Conservation (phyloP, 2,797 vertebrate species). For the Arnoldichthys spilopterus region DNA sequence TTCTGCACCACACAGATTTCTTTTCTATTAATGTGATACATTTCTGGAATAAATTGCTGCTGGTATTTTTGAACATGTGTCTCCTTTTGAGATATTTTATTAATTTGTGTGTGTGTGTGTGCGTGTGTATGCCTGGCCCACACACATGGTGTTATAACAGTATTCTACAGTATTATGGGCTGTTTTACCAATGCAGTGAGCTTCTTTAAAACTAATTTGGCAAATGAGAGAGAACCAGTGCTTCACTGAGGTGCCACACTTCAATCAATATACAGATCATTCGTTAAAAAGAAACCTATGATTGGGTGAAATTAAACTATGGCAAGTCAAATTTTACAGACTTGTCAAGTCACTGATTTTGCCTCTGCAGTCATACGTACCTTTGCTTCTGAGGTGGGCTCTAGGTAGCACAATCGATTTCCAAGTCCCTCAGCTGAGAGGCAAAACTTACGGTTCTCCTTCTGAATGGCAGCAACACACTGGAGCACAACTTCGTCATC, state of each 20-base stretch:
- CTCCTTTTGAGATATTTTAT: not conserved
- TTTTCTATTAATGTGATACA: slow-evolving; percentile 44
- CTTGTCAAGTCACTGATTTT: not conserved
- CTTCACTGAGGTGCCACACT: too few relatives aligned
- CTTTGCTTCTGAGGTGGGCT: slow-evolving; percentile 98
- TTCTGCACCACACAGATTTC: slow-evolving; percentile 39
- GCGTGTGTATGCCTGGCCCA: too few relatives aligned
- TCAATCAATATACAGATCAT: too few relatives aligned
- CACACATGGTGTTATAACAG: too few relatives aligned
- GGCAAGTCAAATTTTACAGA: not conserved
- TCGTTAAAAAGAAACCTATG: not conserved
- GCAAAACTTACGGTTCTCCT: slow-evolving; percentile 98
- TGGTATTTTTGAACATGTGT: slow-evolving; percentile 11
- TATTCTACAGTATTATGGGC: too few relatives aligned
- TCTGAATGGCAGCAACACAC: slow-evolving; percentile 88
- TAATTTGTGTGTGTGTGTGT: too few relatives aligned
- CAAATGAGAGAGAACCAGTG: not conserved
- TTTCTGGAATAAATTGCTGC: slow-evolving; percentile 13
- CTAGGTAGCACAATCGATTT: slow-evolving; percentile 95
- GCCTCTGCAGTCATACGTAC: slow-evolving; percentile 72
- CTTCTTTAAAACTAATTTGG: too few relatives aligned
- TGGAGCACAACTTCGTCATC: slow-evolving; percentile 99
- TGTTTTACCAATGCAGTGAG: too few relatives aligned
- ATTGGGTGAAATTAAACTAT: slow-evolving; percentile 3
- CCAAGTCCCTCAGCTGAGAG: slow-evolving; percentile 95